Percentiles rank a stretch among this genome's conserved stretches.
Evolutionary conservation across 2,888 invertebrate species (phyloP).

Genomic region (Fragum whitleyi): DNA sequence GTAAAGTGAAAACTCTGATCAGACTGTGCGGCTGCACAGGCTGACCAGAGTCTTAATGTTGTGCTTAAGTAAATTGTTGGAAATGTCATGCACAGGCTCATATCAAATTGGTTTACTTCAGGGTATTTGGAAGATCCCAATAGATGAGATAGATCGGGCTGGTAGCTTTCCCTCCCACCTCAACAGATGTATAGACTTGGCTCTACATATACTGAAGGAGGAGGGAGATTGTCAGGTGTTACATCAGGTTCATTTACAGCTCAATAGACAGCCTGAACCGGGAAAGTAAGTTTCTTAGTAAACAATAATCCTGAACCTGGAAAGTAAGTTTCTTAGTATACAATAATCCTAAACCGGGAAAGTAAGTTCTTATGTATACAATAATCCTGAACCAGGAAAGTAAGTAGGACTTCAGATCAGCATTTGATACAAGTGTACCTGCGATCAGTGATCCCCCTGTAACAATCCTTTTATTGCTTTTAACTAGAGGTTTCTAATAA

Average conservation of each 20-base stretch:
- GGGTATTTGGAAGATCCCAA: slow-evolving; percentile 97
- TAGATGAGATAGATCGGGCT: slow-evolving; percentile 95
- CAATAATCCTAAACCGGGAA: too few relatives aligned
- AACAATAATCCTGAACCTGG: too few relatives aligned
- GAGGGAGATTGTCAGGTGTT: slow-evolving; percentile 92
- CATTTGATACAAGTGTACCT: slow-evolving; percentile 29
- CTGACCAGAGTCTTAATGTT: too few relatives aligned
- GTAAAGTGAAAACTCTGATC: too few relatives aligned
- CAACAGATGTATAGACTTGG: slow-evolving; percentile 92
- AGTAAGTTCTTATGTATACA: too few relatives aligned
- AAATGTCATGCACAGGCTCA: too few relatives aligned
- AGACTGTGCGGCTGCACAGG: too few relatives aligned
- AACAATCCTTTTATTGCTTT: too few relatives aligned
- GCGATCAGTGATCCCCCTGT: slow-evolving; percentile 6
- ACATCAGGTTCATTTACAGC: slow-evolving; percentile 91
- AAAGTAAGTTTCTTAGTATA: too few relatives aligned
- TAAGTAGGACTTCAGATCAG: slow-evolving; percentile 12
- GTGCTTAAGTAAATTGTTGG: too few relatives aligned
- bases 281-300: slow-evolving; percentile 92
- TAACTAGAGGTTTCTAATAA: too few relatives aligned
- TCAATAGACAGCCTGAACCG: slow-evolving; percentile 92
- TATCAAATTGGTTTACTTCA: slow-evolving; percentile 83
- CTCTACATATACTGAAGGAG: slow-evolving; percentile 92
- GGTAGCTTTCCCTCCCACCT: slow-evolving; percentile 97
- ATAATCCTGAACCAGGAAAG: too few relatives aligned